phyloP scores from a whole-genome alignment of 2,113 vertebrate species.

The Rutilus rutilus region DNA sequence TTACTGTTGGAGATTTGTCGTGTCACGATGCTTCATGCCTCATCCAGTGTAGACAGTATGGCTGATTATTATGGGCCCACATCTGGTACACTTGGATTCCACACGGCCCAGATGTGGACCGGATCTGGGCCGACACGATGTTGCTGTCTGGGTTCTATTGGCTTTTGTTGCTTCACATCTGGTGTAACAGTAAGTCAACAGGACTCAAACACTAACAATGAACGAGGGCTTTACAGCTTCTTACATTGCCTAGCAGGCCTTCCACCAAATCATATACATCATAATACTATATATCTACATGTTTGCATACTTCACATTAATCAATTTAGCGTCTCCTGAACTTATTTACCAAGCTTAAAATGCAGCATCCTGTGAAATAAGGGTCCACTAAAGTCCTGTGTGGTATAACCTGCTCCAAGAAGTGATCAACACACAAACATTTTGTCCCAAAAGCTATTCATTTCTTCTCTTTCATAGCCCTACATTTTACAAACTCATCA shows the following conservation, averaged over 20 bases:
- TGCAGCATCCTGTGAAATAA: background rate
- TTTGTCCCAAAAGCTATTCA: background rate
- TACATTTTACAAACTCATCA: background rate
- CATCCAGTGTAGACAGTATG: background rate
- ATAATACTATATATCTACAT: background rate
- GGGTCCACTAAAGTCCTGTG: background rate
- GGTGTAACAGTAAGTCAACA: background rate
- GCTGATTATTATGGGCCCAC: background rate
- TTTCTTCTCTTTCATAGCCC: background rate
- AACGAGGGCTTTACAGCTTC: background rate
- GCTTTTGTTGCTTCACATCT: background rate
- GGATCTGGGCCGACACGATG: no score
- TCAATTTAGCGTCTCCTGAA: background rate
- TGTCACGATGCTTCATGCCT: background rate
- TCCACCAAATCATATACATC: background rate
- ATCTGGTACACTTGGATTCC: no score
- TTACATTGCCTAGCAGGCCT: background rate
- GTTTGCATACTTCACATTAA: background rate
- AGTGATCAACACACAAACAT: background rate
- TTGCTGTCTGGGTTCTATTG: background rate
- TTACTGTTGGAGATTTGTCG: background rate
- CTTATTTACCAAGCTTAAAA: background rate
- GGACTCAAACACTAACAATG: background rate
- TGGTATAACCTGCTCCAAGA: background rate
- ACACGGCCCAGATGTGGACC: no score